A percentile compares a stretch with the other conserved stretches of the same genome.
Evolutionary conservation across 2,888 invertebrate genomes (phyloP).

Genomic region (Tenodera sinensis): DNA sequence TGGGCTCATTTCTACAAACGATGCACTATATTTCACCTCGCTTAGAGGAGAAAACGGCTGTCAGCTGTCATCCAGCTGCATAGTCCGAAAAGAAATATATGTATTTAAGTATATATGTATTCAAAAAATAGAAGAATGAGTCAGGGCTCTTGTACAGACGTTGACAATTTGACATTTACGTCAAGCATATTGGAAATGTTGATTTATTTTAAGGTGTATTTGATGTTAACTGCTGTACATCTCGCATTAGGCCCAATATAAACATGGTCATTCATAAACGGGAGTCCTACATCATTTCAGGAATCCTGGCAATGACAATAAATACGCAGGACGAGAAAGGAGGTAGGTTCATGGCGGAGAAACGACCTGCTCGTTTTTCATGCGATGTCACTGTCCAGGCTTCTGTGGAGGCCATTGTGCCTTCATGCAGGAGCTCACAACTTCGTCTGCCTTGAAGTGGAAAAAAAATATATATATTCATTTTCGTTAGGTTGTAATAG

Average conservation of each 20-base stretch:
- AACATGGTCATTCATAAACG: constrained; percentile 9
- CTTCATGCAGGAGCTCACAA: background rate
- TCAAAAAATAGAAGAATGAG: background rate
- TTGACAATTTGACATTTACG: constrained; percentile 13
- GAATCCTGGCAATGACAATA: constrained; percentile 9
- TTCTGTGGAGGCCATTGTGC: background rate
- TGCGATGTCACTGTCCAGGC: background rate
- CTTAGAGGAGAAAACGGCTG: background rate
- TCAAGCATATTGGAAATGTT: constrained; percentile 1
- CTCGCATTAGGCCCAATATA: constrained; percentile 5
- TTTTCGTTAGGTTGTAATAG: background rate
- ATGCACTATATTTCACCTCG: constrained; percentile 2
- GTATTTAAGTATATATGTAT: background rate
- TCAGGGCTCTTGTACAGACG: background rate
- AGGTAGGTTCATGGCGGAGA: background rate
- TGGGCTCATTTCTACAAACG: background rate
- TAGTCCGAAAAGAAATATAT: background rate
- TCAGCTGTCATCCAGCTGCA: background rate
- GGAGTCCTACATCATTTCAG: constrained; percentile 9
- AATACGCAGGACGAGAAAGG: background rate
- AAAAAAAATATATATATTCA: too few relatives aligned
- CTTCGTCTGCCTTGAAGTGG: too few relatives aligned
- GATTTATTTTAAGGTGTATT: constrained; percentile 4
- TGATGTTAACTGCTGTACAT: background rate
- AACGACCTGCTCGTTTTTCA: background rate